Percentiles rank a stretch among this genome's conserved stretches.
These are phyloP conservation scores for Danio jaintianensis DNA, from an alignment of 2,797 vertebrate species.

Conservation along the genomic window DNA sequence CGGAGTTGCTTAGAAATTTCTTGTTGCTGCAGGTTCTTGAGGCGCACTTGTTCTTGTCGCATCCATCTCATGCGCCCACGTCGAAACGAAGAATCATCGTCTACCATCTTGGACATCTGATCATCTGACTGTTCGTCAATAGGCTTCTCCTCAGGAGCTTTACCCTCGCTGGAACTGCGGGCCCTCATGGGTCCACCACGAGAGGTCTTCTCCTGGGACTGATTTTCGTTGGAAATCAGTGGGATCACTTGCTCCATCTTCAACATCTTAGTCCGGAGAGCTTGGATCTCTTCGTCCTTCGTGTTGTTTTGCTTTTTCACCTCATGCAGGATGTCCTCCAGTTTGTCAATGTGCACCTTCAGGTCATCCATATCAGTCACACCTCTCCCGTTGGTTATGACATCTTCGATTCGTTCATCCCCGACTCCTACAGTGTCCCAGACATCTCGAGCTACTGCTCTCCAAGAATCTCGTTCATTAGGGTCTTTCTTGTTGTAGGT, in stretches of 20 bases:
- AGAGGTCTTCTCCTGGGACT: constrained; percentile 17
- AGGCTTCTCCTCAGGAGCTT: constrained; percentile 67
- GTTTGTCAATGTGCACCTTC: constrained; percentile 96
- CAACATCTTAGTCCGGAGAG: constrained; percentile 95
- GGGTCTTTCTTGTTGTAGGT: constrained; percentile 97
- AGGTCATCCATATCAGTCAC: constrained; percentile 91
- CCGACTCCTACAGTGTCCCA: constrained; percentile 98
- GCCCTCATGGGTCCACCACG: constrained; percentile 45
- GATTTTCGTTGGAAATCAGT: constrained; percentile 80
- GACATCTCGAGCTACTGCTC: constrained; percentile 95
- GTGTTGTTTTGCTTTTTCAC: constrained; percentile 98
- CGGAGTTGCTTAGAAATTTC: constrained; percentile 96
- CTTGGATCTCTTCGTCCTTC: constrained; percentile 97
- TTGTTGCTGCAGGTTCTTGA: constrained; percentile 95
- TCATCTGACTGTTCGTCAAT: constrained; percentile 76
- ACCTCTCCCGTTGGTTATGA: constrained; percentile 81
- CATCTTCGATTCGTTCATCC: constrained; percentile 93
- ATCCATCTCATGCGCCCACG: constrained; percentile 91
- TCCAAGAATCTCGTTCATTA: constrained; percentile 97
- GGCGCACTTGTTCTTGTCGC: constrained; percentile 92
- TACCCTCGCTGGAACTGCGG: constrained; percentile 67
- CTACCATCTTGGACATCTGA: constrained; percentile 76
- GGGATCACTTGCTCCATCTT: constrained; percentile 99
- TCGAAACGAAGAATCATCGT: constrained; percentile 84
- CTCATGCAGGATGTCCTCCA: constrained; percentile 97